A percentile compares a stretch with the other conserved stretches of the same genome.
These are phyloP conservation scores for Lottia scabra DNA, from an alignment of 2,888 invertebrate genomes.

Conservation along the genomic window DNA sequence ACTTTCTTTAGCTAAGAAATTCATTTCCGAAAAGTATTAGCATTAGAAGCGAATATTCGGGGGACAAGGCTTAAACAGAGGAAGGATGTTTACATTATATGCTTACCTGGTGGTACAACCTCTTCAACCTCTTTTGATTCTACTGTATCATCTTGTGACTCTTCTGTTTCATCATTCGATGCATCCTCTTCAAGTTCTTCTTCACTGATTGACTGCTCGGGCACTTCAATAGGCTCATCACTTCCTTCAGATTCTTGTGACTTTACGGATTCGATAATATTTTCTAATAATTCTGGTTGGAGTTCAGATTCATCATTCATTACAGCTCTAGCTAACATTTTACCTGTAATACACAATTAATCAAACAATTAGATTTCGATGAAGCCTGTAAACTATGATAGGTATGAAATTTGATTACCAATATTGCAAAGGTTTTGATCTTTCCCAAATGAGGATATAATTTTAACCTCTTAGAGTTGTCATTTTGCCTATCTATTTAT, in stretches of 20 bases:
- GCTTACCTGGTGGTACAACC: too few relatives aligned
- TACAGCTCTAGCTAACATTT: conserved; percentile 25
- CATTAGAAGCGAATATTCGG: too few relatives aligned
- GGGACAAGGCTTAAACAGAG: too few relatives aligned
- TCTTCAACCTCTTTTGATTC: background rate
- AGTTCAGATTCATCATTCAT: conserved; percentile 13
- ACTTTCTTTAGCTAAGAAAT: too few relatives aligned
- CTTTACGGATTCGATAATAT: background rate
- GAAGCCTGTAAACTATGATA: too few relatives aligned
- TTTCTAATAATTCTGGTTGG: background rate
- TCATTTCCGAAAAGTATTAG: too few relatives aligned
- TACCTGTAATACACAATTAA: conserved; percentile 13
- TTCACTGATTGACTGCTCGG: background rate
- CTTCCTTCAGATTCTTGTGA: background rate
- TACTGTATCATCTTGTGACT: conserved; percentile 3
- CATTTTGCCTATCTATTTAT: too few relatives aligned
- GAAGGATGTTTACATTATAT: too few relatives aligned
- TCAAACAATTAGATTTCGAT: background rate
- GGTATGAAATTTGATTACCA: too few relatives aligned
- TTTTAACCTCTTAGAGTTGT: too few relatives aligned
- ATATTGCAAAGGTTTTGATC: background rate
- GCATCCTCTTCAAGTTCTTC: conserved; percentile 7
- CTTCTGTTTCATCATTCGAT: background rate
- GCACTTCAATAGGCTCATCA: background rate
- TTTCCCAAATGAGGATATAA: too few relatives aligned